phyloP scores from a whole-genome alignment of 1,140 invertebrate genomes.

The Chymomyza costata region DNA sequence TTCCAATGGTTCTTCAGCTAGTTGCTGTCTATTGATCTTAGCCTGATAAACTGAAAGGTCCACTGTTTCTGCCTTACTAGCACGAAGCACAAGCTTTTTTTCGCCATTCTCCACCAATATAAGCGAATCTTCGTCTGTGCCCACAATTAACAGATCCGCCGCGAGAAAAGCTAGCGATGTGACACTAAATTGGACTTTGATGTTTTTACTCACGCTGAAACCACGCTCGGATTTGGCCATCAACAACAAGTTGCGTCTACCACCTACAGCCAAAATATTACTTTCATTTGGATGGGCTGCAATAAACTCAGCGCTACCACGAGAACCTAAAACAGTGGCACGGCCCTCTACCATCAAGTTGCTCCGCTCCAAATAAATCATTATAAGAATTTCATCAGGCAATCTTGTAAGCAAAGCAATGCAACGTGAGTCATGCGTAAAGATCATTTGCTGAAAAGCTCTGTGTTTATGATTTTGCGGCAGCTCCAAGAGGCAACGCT shows the following conservation, averaged over 20 bases:
- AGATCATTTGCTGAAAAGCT: constrained; percentile 81
- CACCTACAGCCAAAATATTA: constrained; percentile 82
- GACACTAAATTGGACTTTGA: constrained; percentile 83
- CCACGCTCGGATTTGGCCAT: constrained; percentile 83
- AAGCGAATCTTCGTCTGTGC: constrained; percentile 82
- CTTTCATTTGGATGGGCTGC: constrained; percentile 82
- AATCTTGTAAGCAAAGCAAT: constrained; percentile 82
- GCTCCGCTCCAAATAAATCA: constrained; percentile 86
- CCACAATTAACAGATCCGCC: constrained; percentile 82
- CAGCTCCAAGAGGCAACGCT: constrained; percentile 77
- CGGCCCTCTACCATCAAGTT: constrained; percentile 83
- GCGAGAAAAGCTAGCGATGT: constrained; percentile 81
- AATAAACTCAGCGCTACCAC: constrained; percentile 61
- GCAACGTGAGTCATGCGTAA: constrained; percentile 84
- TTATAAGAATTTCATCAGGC: constrained; percentile 84
- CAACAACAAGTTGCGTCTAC: constrained; percentile 81
- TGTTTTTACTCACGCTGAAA: constrained; percentile 83
- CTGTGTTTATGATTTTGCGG: constrained; percentile 75
- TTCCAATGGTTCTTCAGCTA: constrained; percentile 42
- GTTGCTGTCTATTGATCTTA: constrained; percentile 54
- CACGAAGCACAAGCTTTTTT: constrained; percentile 79
- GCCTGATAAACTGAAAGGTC: constrained; percentile 75
- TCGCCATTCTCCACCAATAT: constrained; percentile 86
- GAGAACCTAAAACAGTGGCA: constrained; percentile 77
- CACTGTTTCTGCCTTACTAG: constrained; percentile 75